Percentiles rank a stretch among this genome's conserved stretches.
phyloP scores from a whole-genome alignment of 2,797 vertebrate genomes.

The Epinephelus coioides region DNA sequence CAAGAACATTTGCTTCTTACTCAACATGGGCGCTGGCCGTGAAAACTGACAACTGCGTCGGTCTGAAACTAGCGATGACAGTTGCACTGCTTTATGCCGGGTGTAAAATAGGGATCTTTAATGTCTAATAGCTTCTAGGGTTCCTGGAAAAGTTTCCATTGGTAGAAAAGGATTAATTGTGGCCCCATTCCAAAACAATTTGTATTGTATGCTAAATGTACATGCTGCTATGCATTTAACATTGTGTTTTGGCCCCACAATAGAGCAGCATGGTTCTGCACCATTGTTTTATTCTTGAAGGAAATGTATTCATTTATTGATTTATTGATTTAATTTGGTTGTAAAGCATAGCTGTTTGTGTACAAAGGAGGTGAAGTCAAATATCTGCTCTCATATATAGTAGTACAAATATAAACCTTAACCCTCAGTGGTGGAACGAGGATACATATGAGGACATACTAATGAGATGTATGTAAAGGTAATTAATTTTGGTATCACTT shows the following conservation, averaged over 20 bases:
- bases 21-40: no score
- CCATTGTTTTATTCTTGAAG: neutral
- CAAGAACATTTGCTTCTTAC: no score
- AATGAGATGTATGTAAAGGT: neutral
- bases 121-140: neutral
- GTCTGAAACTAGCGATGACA: no score
- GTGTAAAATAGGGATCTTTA: no score
- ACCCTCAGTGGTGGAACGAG: neutral
- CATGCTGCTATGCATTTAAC: neutral
- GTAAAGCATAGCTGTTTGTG: neutral
- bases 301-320: neutral
- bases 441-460: neutral
- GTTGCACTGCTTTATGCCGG: no score
- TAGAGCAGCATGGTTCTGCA: neutral
- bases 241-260: neutral
- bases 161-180: neutral
- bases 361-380: neutral
- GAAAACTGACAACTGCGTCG: no score
- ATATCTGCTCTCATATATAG: neutral
- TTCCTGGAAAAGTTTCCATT: neutral
- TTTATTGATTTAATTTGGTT: slow-evolving; percentile 6
- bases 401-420: neutral
- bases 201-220: neutral
- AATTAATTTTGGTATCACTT: neutral
- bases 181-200: neutral